Base-by-base conservation (phyloP, 2,113 vertebrate species). In the Anarhynchus alexandrinus region DNA sequence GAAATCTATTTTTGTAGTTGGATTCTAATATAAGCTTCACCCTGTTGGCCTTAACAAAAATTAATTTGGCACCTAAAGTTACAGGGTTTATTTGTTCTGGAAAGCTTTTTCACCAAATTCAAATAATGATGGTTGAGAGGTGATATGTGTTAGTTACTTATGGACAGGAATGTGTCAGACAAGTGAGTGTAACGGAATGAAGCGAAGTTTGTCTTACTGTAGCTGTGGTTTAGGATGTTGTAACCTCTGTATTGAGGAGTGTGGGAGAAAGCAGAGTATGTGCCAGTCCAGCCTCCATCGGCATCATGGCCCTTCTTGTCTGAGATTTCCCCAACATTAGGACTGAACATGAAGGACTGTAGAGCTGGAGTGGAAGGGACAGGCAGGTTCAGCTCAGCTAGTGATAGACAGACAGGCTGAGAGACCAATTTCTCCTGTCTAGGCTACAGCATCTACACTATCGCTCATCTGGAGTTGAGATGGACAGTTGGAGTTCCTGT, bases 1-100 rank as follows among this genome's bases (percentile, higher is more conserved):
- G 14, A 69, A 91, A 88, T 89, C 88, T 86, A 85, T 82, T 96
- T 94, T 87, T 88, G 43, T 89, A 51, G 19, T 70, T 93, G 67
- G 21, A 58, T 72, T 95, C 43, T 84, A 55, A 65, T 11, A 7
- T 65, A 34, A 90, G 40, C 42, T 82, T 82, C 86, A 86, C 85
- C 30, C 57, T 74, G 6, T 66, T 89, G 77, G 20, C 66, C 81
- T 78, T 67, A 84, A 67, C 18, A 51, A 59, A 88, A 96, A 89
- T 47, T 86, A 84, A 78, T 65, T 86, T 12, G 8, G 15, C 5
- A 12, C 45, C 42, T 90, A 1, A 40, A 62, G 19, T 65, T 65
- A 29, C 71, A 82, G 76, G 36, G 4, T 58, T 86, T 72, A 29
- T 90, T 91, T 86, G 30, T 57, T 42, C 38, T 61, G 54, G 78